Evolutionary conservation across 2,797 vertebrate species (phyloP).

Genomic region (Apodemus agrarius): DNA sequence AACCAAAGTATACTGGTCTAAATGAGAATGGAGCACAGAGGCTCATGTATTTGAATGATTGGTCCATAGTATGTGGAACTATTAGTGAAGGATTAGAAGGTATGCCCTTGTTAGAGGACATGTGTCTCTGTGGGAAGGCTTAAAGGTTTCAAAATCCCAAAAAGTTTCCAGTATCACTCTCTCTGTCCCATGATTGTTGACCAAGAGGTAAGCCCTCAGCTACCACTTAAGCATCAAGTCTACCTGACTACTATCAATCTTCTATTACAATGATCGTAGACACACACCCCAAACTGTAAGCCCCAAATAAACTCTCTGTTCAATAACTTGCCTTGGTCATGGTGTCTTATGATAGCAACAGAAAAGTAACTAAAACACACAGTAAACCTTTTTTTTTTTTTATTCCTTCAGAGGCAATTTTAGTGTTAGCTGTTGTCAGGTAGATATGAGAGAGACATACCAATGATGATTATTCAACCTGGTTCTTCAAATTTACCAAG

Average conservation of each 20-base stretch:
- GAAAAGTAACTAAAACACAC: not conserved
- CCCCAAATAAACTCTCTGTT: not conserved
- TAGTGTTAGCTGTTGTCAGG: not conserved
- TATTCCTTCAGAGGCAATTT: not conserved
- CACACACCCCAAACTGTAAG: not conserved
- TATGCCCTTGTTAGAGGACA: not conserved
- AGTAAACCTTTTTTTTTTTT: not conserved
- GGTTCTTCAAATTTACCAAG: not conserved
- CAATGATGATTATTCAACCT: not conserved
- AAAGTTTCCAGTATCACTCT: not conserved
- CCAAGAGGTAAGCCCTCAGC: not conserved
- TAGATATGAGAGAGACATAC: not conserved
- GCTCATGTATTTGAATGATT: too few relatives aligned
- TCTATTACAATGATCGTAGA: not conserved
- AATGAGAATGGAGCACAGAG: not conserved
- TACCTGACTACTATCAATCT: not conserved
- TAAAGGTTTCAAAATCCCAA: not conserved
- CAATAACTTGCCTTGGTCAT: not conserved
- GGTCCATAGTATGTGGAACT: not conserved
- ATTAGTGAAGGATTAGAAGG: too few relatives aligned
- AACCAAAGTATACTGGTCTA: not conserved
- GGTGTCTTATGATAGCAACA: not conserved
- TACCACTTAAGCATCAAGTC: not conserved
- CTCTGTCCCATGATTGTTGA: not conserved
- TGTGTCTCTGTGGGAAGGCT: too few relatives aligned